Evolutionary conservation across 2,888 invertebrate genomes (phyloP).

Genomic region (Lysandra coridon): DNA sequence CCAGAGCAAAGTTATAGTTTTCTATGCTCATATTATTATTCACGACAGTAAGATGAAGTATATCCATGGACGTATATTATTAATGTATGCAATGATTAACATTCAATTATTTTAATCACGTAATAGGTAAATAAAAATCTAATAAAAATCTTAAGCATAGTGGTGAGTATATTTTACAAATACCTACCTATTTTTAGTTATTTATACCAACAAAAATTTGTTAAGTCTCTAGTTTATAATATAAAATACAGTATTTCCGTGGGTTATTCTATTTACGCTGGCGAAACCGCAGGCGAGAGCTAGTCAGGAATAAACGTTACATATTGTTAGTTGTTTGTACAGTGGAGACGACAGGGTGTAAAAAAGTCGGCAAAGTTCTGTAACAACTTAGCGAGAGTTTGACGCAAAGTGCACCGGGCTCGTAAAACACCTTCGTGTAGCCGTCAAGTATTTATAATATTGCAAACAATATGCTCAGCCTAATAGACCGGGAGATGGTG

Average conservation of each 20-base stretch:
- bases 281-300: background rate
- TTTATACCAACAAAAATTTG: too few relatives aligned
- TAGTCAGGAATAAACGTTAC: background rate
- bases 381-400: constrained; percentile 30
- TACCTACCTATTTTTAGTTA: too few relatives aligned
- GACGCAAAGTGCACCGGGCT: constrained; percentile 17
- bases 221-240: too few relatives aligned
- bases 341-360: constrained; percentile 25
- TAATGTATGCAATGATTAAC: background rate
- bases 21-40: background rate
- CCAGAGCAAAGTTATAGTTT: background rate
- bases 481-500: too few relatives aligned
- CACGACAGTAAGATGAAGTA: background rate
- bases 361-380: constrained; percentile 32
- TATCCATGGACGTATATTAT: background rate
- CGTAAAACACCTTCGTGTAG: constrained; percentile 8
- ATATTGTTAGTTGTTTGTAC: constrained; percentile 5
- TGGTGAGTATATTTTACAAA: too few relatives aligned
- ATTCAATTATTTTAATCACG: too few relatives aligned
- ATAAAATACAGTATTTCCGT: background rate
- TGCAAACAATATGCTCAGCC: too few relatives aligned
- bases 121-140: too few relatives aligned
- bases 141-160: too few relatives aligned
- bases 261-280: background rate
- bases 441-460: background rate